These are phyloP conservation scores for Lasioglossum vierecki DNA, from an alignment of 2,888 invertebrate genomes.

Conservation along the genomic window DNA sequence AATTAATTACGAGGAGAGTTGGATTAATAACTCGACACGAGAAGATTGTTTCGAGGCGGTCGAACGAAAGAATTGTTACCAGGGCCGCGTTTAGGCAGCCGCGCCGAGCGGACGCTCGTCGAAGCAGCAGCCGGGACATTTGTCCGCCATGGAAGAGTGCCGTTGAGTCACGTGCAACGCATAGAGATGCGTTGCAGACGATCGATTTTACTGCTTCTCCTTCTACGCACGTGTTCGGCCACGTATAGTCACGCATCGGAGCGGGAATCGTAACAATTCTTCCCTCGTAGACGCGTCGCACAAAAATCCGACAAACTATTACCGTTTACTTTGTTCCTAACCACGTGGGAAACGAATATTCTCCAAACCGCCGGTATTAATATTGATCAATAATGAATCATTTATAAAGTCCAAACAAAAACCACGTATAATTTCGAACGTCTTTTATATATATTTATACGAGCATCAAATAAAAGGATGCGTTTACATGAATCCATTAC, in stretches of 20 bases:
- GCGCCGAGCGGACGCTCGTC: slow-evolving; percentile 15
- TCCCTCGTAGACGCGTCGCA: background rate
- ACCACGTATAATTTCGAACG: background rate
- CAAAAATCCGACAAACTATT: slow-evolving; percentile 1
- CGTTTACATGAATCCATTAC: background rate
- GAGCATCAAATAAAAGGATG: background rate
- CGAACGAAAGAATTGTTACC: background rate
- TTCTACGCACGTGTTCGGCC: slow-evolving; percentile 63
- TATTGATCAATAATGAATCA: background rate
- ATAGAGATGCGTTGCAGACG: slow-evolving; percentile 70
- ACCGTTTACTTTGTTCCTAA: background rate
- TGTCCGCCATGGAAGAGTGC: slow-evolving; percentile 70
- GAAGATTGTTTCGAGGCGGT: background rate
- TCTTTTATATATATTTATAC: background rate
- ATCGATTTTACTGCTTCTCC: slow-evolving; percentile 71
- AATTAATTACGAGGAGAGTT: too few species aligned
- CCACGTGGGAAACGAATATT: slow-evolving; percentile 2
- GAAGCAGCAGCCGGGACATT: slow-evolving; percentile 36
- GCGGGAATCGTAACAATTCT: slow-evolving; percentile 18
- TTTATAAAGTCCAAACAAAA: background rate
- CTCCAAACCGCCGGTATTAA: background rate
- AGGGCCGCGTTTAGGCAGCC: background rate
- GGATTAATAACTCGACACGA: too few species aligned
- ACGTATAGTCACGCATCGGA: slow-evolving; percentile 41
- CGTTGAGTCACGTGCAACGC: slow-evolving; percentile 73